These are phyloP conservation scores for Drosophila busckii DNA, from an alignment of 1,140 invertebrate genomes.

Conservation along the genomic window DNA sequence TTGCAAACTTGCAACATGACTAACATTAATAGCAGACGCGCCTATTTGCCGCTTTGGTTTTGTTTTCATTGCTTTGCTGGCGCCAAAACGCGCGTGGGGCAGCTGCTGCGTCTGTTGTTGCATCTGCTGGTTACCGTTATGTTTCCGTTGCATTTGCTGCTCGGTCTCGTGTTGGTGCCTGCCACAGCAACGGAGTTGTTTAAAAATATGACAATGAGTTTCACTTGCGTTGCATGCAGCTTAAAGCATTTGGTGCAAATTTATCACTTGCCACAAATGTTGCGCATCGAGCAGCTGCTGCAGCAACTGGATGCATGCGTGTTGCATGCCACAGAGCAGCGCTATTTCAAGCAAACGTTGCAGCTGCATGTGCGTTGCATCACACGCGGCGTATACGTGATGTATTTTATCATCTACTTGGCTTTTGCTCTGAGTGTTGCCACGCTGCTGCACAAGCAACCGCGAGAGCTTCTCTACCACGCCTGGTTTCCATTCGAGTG, in stretches of 20 bases:
- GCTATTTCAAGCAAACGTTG: conserved; percentile 26
- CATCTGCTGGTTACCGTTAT: conserved; percentile 37
- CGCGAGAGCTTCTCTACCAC: conserved; percentile 19
- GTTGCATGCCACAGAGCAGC: conserved; percentile 12
- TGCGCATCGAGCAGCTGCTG: conserved; percentile 33
- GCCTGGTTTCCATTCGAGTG: conserved; percentile 48
- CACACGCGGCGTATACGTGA: conserved; percentile 31
- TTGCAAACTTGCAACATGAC: background rate
- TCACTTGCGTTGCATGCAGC: conserved; percentile 36
- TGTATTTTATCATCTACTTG: conserved; percentile 22
- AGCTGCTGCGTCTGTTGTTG: conserved; percentile 7
- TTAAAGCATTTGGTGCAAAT: conserved; percentile 37
- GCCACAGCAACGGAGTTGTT: conserved; percentile 18
- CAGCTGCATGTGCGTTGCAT: conserved; percentile 10
- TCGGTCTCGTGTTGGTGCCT: conserved; percentile 24
- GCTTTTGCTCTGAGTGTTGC: conserved; percentile 2
- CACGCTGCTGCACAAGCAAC: background rate
- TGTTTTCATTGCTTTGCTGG: conserved; percentile 41
- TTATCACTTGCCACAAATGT: conserved; percentile 25
- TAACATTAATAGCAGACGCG: conserved; percentile 38
- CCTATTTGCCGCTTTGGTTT: conserved; percentile 48
- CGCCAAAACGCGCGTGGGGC: background rate
- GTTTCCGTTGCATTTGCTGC: conserved; percentile 47
- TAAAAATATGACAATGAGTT: conserved; percentile 35
- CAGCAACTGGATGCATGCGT: conserved; percentile 26